Base-by-base conservation (phyloP, 2,888 invertebrate genomes). In the Catocala fraxini region DNA sequence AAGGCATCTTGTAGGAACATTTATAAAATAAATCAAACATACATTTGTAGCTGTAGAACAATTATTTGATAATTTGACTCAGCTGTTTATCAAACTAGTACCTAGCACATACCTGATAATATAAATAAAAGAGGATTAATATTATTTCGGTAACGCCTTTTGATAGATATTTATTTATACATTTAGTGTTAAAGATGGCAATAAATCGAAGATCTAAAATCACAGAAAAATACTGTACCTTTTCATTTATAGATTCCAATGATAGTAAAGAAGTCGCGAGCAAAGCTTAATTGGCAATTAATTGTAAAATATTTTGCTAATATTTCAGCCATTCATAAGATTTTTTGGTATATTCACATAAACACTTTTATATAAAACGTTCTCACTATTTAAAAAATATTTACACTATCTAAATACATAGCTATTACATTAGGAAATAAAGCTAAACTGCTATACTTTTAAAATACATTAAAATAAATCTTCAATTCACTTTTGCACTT, bases 401-500 rank as follows among this genome's bases (percentile, higher is more conserved):
- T 63, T 67, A 71, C 55, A 70, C 56, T 73, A 70, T 62, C 25
- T 69, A 68, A 63, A 70, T 60, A 59, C 69, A 74, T 72, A 45
- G 51, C 56, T 61, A 74, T 57, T 66, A 68, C 47, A 54, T 49
- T 70, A 59, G 6, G 47, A 61, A 61, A 72, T 63, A 61, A 63
- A 66, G 56, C 42, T 54, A 67, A 34, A 6, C 13, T 49, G 49
- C 45, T 53, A 33, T 49, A 59, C 64, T 63, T 73, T 65, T 63
- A 70, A 66, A 70, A 66, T 72, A 65, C 64, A 69, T 57, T 72
- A 75, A 76, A 79, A 74, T 75, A 75, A 70, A 74, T 77, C 76
- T 71, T 70, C 55, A 75, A 65, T 68, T 73, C 73, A 64, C 71
- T 80, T 70, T 77, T 73, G 73, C 75, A 79, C 80, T 85, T 86